Base-by-base conservation (phyloP, 1,140 invertebrate genomes). In the Cydia strobilella region DNA sequence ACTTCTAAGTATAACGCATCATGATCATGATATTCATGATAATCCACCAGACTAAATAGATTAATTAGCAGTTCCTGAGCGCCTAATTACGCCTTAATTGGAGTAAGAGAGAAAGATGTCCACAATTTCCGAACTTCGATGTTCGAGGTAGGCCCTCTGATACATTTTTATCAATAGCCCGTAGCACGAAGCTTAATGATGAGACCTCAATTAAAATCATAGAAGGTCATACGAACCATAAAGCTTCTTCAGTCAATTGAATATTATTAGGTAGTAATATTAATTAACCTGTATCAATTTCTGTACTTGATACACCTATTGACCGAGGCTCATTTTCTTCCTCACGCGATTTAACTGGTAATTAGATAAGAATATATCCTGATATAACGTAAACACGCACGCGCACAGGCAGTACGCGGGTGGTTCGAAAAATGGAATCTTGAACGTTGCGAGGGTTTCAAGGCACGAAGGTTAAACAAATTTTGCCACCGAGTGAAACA, bases 341-440 rank as follows among this genome's bases (percentile, higher is more conserved):
- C 18, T 2, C 54, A 59, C 54, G 54, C 54, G 20, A 59, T 59
- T 59, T 23, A 18, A 18, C 20, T 20, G 18, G 15, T 59, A 59
- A 59, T 59, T 59, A n/a, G 20, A 18, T 59, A 23, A 23, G 51
- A 59, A 59, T 59, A 59, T 59, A 59, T 59, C 54, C 54, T 59
- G 54, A 23, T 18, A 59, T 59, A 59, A 23, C 54, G 20, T 59
- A 59, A 59, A 59, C 54, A 59, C 20, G 54, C 54, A 59, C 54
- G 54, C 6, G 7, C 20, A 20, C 54, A 59, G 54, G 0, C 54
- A n/a, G 48, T 18, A n/a, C n/a, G n/a, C n/a, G n/a, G n/a, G n/a
- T n/a, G n/a, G n/a, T n/a, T n/a, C n/a, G n/a, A n/a, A n/a, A n/a
- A n/a, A n/a, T n/a, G n/a, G n/a, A n/a, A n/a, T n/a, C n/a, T n/a